Base-by-base conservation (phyloP, 2,113 vertebrate genomes). In the Camelus dromedarius region DNA sequence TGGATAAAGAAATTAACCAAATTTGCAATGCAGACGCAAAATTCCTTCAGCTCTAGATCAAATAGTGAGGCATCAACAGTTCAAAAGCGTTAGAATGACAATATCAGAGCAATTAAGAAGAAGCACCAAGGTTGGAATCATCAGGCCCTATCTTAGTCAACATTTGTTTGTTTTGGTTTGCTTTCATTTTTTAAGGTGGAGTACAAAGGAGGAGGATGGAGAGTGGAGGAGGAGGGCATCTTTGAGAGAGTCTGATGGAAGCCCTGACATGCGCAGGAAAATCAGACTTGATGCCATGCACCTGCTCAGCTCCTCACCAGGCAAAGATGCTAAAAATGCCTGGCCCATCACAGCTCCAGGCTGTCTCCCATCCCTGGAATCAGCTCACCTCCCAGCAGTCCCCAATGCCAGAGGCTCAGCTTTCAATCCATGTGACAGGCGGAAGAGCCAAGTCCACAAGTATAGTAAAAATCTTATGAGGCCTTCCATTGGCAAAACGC, bases 401-500 rank as follows among this genome's bases (percentile, higher is more conserved):
- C n/a, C 46, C 52, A 67, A 0, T 50, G 91, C 42, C 6, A 4
- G 73, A 62, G 58, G 28, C n/a, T 80, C 58, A 75, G 54, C 77
- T 88, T 97, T 92, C 67, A 69, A 85, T 91, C 70, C 60, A 46
- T 8, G 11, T 72, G 66, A 96, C 20, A 97, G 52, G 70, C 87
- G 82, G 87, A 96, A 92, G 69, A 95, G 54, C 52, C 83, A 88
- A 87, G 56, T 92, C 81, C 85, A 85, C 48, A 96, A 96, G 89
- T 73, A 91, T 13, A 96, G 79, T 97, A 98, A 98, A 98, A 97
- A 97, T 96, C 89, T 97, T 95, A 98, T 28, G 96, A 96, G 95
- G 80, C 8, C 73, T 96, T 97, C 89, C 46, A 70, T 64, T 91
- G 96, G 90, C 90, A 98, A 98, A 98, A 96, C 91, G 84, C 90